Evolutionary conservation across 2,888 invertebrate species (phyloP).

Genomic region (Cosmia pyralina): DNA sequence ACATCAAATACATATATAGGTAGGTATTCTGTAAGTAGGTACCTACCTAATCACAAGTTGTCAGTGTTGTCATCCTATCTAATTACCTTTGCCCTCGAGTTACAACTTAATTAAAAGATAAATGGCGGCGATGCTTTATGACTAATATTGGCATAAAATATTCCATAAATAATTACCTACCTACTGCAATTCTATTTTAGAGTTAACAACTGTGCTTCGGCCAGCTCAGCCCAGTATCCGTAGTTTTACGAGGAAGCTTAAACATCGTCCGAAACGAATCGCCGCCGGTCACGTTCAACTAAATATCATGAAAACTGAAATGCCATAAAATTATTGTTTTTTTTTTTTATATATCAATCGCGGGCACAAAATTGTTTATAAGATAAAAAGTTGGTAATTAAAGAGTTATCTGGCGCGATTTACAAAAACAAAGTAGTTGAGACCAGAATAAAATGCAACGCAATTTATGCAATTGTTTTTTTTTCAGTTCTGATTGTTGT

Average conservation of each 20-base stretch:
- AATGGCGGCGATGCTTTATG: constrained; percentile 39
- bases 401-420: constrained; percentile 18
- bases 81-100: constrained; percentile 43
- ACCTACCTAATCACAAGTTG: constrained; percentile 3
- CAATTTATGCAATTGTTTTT: constrained; percentile 24
- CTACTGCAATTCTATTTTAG: constrained; percentile 44
- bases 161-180: constrained; percentile 32
- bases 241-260: constrained; percentile 58
- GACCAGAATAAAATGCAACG: constrained; percentile 24
- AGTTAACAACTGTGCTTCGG: constrained; percentile 37
- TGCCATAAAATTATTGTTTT: constrained; percentile 8
- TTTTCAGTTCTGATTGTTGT: constrained; percentile 42
- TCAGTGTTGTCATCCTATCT: constrained; percentile 23
- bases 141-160: constrained; percentile 33
- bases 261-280: constrained; percentile 60
- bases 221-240: constrained; percentile 23
- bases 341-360: constrained; percentile 5
- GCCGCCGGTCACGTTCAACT: constrained; percentile 53
- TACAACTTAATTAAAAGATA: constrained; percentile 54
- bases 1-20: not conserved
- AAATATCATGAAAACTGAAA: constrained; percentile 41
- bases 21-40: not conserved
- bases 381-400: constrained; percentile 3
- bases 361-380: not conserved
- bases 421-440: constrained; percentile 30